These are phyloP conservation scores for Ophioninae sp. DNA, from an alignment of 2,888 invertebrate species.

Conservation along the genomic window DNA sequence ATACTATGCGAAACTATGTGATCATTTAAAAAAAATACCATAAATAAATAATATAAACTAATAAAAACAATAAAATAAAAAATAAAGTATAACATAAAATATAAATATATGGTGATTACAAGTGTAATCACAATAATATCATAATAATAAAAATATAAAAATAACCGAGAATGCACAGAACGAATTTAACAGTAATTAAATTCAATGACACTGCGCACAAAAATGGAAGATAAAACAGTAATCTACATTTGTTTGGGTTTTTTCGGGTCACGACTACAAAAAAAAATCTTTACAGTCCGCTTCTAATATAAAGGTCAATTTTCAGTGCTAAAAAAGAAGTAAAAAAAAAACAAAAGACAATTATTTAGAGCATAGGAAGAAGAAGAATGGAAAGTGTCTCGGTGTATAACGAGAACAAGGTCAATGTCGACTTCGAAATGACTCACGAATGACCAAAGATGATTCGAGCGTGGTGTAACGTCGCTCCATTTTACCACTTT, in stretches of 20 bases:
- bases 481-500: constrained; percentile 18
- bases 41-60: too few relatives aligned
- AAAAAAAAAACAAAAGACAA: background rate
- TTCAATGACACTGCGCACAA: too few relatives aligned
- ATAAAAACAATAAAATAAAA: too few relatives aligned
- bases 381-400: constrained; percentile 4
- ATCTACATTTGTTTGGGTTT: background rate
- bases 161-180: too few relatives aligned
- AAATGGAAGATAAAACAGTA: too few relatives aligned
- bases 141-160: too few relatives aligned
- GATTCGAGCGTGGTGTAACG: background rate
- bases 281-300: background rate
- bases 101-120: too few relatives aligned
- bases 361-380: background rate
- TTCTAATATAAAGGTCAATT: background rate
- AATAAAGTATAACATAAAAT: too few relatives aligned
- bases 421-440: constrained; percentile 16
- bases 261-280: background rate
- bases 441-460: background rate
- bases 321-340: background rate
- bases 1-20: too few relatives aligned
- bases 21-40: too few relatives aligned
- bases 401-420: background rate
- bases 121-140: too few relatives aligned
- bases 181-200: too few relatives aligned